Evolutionary conservation across 1,140 invertebrate genomes (phyloP), one percentile per base, ranked within the genome.

Genomic region (Nasonia giraulti): DNA sequence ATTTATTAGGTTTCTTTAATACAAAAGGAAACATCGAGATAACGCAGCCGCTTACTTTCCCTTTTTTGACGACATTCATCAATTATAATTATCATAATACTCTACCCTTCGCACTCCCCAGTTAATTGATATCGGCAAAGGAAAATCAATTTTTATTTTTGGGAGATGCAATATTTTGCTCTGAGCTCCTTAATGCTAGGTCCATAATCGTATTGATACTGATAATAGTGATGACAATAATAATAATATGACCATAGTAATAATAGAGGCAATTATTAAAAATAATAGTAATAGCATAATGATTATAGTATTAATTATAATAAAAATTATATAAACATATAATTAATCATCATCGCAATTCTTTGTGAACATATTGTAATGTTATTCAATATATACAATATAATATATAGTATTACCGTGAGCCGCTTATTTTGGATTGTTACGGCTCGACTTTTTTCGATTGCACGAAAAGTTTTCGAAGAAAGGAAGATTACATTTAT

Each of bases 311-410:
- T 33, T 76, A 81, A 68, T 62, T 27, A 80, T 86, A 86, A 74
- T 82, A 79, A 50, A 90, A 89, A 85, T 87, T 82, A 87, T 88
- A 85, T 87, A 84, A 89, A 88, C 82, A 85, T 89, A 90, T 88
- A 89, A 85, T 87, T 89, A 89, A 91, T 91, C 85, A 89, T 86
- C 88, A 90, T 91, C 83, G 88, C 88, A 88, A 90, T 89, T 84
- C 83, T 87, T 87, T 89, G 82, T 88, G 86, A 88, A 89, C 87
- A 88, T 89, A 85, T 87, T 87, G 87, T 87, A 89, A 88, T 90
- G 88, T 91, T 91, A 89, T 88, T 91, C 87, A 89, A 90, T 91
- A 91, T 91, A 89, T 91, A 90, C 88, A 89, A 89, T 91, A 91
- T 88, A 87, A 88, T 91, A 90, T 91, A 91, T 90, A 91, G 89